These are phyloP conservation scores for Pelodytes ibericus DNA, from an alignment of 2,797 vertebrate genomes.

Conservation along the genomic window DNA sequence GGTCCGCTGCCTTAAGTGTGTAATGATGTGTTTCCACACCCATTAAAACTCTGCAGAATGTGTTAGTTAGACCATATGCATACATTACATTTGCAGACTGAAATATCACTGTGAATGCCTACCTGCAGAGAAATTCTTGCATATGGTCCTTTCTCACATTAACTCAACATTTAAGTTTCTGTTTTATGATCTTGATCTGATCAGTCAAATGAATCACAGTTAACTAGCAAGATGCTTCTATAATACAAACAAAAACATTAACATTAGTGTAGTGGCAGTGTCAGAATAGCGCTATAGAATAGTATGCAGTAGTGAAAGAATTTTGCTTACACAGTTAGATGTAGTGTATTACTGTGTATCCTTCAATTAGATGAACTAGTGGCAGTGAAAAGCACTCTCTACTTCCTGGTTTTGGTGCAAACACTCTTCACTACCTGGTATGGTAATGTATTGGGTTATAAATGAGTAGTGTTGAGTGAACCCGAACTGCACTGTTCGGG, in stretches of 20 bases:
- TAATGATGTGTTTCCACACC: conserved; percentile 56
- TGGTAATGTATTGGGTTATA: too few relatives aligned
- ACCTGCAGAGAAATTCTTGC: conserved; percentile 37
- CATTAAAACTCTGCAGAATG: conserved; percentile 49
- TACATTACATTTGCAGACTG: conserved; percentile 39
- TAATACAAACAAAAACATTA: background rate
- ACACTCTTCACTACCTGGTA: too few relatives aligned
- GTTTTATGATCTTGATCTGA: conserved; percentile 8
- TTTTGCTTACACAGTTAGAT: background rate
- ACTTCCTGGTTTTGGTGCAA: too few relatives aligned
- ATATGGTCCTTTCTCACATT: conserved; percentile 34
- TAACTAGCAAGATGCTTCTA: conserved; percentile 1
- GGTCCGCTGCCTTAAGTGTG: conserved; percentile 51
- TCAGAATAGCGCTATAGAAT: background rate
- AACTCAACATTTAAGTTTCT: background rate
- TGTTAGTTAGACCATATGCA: conserved; percentile 48
- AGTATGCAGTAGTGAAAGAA: background rate
- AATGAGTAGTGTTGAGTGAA: too few relatives aligned
- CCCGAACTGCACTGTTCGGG: too few relatives aligned
- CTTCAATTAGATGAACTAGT: too few relatives aligned
- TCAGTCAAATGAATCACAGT: conserved; percentile 8
- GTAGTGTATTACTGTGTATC: too few relatives aligned
- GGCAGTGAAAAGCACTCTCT: too few relatives aligned
- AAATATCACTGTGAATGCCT: conserved; percentile 34
- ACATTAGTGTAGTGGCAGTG: background rate